Conservation (phyloP, 2,113 vertebrate species). For the Triplophysa siluroides region DNA sequence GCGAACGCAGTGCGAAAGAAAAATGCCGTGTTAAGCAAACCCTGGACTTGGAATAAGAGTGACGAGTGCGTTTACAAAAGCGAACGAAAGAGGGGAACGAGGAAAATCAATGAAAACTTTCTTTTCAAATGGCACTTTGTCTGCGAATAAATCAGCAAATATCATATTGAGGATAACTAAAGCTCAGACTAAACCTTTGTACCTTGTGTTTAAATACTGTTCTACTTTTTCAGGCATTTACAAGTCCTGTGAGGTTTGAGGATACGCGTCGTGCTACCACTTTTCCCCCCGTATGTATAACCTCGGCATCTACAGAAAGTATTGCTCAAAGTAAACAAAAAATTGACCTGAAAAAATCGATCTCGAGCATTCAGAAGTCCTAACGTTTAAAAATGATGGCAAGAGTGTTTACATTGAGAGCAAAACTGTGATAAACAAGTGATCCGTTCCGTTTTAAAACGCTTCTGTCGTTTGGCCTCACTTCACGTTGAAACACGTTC, state of each 20-base stretch:
- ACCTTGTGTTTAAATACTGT: slow-evolving; percentile 12
- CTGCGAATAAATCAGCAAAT: not conserved
- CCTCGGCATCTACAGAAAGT: slow-evolving; percentile 4
- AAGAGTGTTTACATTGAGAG: slow-evolving; percentile 19
- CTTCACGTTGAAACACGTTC: not conserved
- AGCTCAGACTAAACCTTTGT: not conserved
- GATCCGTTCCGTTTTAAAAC: slow-evolving; percentile 26
- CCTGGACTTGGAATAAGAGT: slow-evolving; percentile 20
- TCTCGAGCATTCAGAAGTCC: slow-evolving; percentile 11
- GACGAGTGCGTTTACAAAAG: not conserved
- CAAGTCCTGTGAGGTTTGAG: not conserved
- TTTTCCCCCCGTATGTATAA: not conserved
- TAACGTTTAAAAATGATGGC: slow-evolving; percentile 32
- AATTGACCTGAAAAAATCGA: slow-evolving; percentile 25
- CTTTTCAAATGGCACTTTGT: slow-evolving; percentile 7
- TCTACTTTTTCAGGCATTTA: not conserved
- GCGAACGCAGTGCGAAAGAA: not conserved
- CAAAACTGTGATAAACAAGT: slow-evolving; percentile 26
- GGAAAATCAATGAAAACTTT: not conserved
- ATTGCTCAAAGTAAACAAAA: slow-evolving; percentile 34
- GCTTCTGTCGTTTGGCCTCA: slow-evolving; percentile 14
- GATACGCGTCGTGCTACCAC: not conserved
- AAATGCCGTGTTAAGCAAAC: not conserved
- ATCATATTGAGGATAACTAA: not conserved
- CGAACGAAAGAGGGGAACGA: not conserved